Base-by-base conservation (phyloP, 1,140 invertebrate species). In the Drosophila murphyi region DNA sequence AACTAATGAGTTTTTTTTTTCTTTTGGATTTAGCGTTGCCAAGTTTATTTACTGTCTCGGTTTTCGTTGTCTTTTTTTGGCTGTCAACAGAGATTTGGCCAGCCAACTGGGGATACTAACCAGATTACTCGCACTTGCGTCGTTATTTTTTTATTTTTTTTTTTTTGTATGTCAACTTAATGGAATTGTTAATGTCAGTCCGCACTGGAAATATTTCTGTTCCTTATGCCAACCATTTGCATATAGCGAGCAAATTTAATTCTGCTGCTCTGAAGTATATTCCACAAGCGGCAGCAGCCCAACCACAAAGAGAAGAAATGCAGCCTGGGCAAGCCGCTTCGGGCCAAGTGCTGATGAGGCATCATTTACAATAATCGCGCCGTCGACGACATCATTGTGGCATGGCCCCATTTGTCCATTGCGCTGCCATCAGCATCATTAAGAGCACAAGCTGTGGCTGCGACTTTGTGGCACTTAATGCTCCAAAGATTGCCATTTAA, bases 141-240 rank as follows among this genome's bases (percentile, higher is more conserved):
- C 20, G 20, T 20, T 20, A 20, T 20, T 20, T 0, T 83, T 50
- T 39, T 34, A 35, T 28, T 32, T 50, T 56, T 65, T 32, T 39
- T 35, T 12, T 59, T 68, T 60, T 65, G 28, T 56, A 68, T 76
- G 48, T 74, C 72, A 50, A 80, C 80, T 59, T 88, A 83, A 83
- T 88, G 76, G 80, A 88, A 87, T 87, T 87, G 79, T 88, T 82
- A 88, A 88, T 87, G 83, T 71, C 81, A 88, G 70, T 20, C 20
- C 20, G 59, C 68, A 51, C 59, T 60, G 32, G 47, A 71, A 67
- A 73, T 67, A 64, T 70, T 82, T 67, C 63, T 64, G 45, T 62
- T 70, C 54, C 45, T 32, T 57, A 12, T 39, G 65, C 50, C n/a
- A 5, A 10, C 39, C 71, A 55, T 56, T 68, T 67, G 76, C 51